phyloP scores from a whole-genome alignment of 2,888 invertebrate genomes.

The Synanthedon formicaeformis region DNA sequence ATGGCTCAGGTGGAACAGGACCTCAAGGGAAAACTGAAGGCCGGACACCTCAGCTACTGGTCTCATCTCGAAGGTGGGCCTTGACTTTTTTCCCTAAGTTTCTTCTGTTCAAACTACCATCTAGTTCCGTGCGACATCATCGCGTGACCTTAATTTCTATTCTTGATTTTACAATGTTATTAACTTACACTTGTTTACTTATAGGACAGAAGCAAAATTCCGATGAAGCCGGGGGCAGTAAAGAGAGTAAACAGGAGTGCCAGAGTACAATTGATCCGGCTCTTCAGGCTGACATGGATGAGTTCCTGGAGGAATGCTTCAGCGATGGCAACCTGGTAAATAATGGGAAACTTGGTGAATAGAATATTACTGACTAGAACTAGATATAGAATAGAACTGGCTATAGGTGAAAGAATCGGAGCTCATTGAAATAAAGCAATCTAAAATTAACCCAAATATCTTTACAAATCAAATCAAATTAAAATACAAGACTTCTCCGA shows the following conservation, averaged over 20 bases:
- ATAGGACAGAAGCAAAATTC: slow-evolving; percentile 32
- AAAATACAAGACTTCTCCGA: too few species aligned
- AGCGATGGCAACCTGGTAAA: slow-evolving; percentile 69
- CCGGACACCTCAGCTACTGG: slow-evolving; percentile 47
- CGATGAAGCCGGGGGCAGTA: slow-evolving; percentile 21
- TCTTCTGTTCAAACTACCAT: too few species aligned
- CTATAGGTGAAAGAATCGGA: too few species aligned
- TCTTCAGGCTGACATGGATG: slow-evolving; percentile 75
- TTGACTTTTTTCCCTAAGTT: too few species aligned
- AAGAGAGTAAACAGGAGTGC: slow-evolving; percentile 28
- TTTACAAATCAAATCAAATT: too few species aligned
- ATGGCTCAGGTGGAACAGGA: slow-evolving; percentile 56
- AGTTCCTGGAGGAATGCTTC: slow-evolving; percentile 74
- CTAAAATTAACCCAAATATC: too few species aligned
- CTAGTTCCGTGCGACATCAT: too few species aligned
- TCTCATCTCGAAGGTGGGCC: slow-evolving; percentile 46
- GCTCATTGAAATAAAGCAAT: too few species aligned
- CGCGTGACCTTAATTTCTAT: neutral
- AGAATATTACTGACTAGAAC: too few species aligned
- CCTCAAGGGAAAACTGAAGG: slow-evolving; percentile 31
- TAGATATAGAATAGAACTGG: too few species aligned
- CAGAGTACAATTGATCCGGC: slow-evolving; percentile 37
- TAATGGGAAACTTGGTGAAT: neutral
- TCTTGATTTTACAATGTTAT: neutral
- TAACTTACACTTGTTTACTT: neutral